phyloP scores from a whole-genome alignment of 2,888 invertebrate species.

The Oscheius sp. region DNA sequence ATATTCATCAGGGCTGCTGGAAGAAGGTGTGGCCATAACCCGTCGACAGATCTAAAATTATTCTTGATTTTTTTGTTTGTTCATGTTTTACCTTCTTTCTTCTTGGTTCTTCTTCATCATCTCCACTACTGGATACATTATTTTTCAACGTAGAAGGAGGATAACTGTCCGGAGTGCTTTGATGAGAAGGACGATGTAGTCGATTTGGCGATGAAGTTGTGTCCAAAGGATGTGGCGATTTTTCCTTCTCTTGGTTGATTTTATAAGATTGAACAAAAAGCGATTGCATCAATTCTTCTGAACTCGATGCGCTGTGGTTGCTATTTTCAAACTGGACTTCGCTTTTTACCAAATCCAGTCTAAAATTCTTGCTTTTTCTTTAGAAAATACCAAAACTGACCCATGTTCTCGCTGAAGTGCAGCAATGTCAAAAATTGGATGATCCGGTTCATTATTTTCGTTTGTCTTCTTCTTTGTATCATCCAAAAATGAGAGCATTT shows the following conservation, averaged over 20 bases:
- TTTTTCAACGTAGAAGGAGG: conserved; percentile 8
- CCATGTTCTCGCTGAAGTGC: conserved; percentile 34
- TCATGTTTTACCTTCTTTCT: conserved; percentile 17
- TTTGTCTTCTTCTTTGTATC: conserved; percentile 49
- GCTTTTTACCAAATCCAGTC: conserved; percentile 31
- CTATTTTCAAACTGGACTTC: conserved; percentile 44
- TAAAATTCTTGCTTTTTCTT: background rate
- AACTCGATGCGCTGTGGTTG: conserved; percentile 43
- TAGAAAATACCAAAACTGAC: background rate
- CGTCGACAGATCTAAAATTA: conserved; percentile 13
- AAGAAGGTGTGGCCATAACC: background rate
- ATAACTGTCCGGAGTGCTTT: conserved; percentile 4
- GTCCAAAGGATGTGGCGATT: conserved; percentile 15
- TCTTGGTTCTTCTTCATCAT: conserved; percentile 37
- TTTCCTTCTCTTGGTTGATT: conserved; percentile 24
- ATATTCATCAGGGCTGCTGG: conserved; percentile 45
- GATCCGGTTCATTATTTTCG: conserved; percentile 11
- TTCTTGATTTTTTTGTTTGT: background rate
- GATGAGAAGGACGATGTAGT: background rate
- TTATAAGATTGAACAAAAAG: conserved; percentile 14
- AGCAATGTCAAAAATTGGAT: conserved; percentile 29
- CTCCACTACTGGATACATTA: conserved; percentile 31
- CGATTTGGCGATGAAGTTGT: conserved; percentile 14
- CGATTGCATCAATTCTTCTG: conserved; percentile 40
- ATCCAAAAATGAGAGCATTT: conserved; percentile 55